Evolutionary conservation across 2,888 invertebrate genomes (phyloP).

Genomic region (Acanthoscelides obtectus): DNA sequence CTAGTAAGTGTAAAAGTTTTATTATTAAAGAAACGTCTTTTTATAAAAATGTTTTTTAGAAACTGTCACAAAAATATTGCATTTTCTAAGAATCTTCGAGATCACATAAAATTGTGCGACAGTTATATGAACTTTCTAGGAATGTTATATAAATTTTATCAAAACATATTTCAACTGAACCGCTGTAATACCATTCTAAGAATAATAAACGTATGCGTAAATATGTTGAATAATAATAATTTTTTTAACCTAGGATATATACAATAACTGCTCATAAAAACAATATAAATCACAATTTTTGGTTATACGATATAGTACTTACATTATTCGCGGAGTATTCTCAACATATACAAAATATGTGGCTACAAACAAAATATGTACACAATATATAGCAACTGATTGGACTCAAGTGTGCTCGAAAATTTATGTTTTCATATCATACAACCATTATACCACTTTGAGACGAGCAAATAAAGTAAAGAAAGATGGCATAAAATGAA

Average conservation of each 20-base stretch:
- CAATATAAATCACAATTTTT: constrained; percentile 22
- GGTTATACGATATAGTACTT: constrained; percentile 15
- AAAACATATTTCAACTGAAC: background rate
- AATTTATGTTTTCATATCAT: background rate
- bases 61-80: background rate
- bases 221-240: background rate
- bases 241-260: background rate
- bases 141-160: background rate
- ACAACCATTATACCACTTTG: background rate
- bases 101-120: background rate
- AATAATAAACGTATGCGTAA: background rate
- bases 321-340: background rate
- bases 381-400: background rate
- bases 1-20: background rate
- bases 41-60: background rate
- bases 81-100: background rate
- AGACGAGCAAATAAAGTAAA: background rate
- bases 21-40: background rate
- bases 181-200: background rate
- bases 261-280: constrained; percentile 10
- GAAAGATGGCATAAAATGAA: background rate
- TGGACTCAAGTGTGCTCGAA: background rate
- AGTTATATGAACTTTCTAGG: background rate
- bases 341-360: constrained; percentile 15
- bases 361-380: constrained; percentile 6